These are phyloP conservation scores for Pterocles gutturalis DNA, from an alignment of 2,113 vertebrate genomes.

Conservation along the genomic window DNA sequence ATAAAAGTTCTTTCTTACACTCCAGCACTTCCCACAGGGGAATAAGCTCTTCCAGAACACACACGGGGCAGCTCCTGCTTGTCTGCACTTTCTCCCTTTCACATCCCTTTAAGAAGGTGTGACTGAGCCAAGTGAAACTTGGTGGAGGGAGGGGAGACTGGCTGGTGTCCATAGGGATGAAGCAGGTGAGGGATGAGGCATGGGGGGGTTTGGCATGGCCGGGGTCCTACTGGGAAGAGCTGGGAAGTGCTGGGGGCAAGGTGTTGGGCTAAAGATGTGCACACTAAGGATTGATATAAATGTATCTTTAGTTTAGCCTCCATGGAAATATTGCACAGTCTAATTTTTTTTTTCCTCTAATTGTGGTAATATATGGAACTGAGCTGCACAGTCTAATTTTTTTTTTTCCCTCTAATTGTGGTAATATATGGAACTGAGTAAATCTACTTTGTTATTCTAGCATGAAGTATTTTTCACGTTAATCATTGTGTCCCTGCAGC, in stretches of 20 bases:
- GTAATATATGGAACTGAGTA: slow-evolving; percentile 21
- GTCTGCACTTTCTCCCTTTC: neutral
- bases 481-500: neutral
- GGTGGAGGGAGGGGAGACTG: neutral
- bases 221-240: neutral
- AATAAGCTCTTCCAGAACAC: neutral
- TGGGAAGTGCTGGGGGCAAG: neutral
- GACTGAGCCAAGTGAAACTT: neutral
- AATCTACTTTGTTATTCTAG: slow-evolving; percentile 49
- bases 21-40: slow-evolving; percentile 1
- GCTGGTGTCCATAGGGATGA: neutral
- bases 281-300: neutral
- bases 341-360: neutral
- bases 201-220: rapidly evolving
- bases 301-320: neutral
- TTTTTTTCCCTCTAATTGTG: neutral
- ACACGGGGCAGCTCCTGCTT: slow-evolving; percentile 15
- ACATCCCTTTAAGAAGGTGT: neutral
- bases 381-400: neutral
- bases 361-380: slow-evolving; percentile 31
- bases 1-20: neutral
- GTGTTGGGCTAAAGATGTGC: neutral
- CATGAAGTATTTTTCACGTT: slow-evolving; percentile 42
- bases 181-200: neutral
- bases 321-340: neutral